These are phyloP conservation scores for Marmota flaviventris DNA, from an alignment of 2,113 vertebrate genomes.

Conservation along the genomic window DNA sequence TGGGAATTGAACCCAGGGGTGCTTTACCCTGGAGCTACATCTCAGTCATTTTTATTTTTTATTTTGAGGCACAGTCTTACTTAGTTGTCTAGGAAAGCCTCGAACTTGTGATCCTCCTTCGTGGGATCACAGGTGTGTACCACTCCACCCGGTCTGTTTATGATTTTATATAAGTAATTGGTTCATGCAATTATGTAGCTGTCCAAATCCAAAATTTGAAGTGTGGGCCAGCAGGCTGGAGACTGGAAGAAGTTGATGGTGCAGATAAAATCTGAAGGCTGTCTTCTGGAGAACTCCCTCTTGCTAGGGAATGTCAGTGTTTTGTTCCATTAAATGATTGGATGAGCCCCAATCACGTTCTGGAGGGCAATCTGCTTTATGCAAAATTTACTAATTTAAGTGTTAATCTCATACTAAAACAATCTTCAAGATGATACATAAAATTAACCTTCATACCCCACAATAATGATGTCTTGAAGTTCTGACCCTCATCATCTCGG, in stretches of 20 bases:
- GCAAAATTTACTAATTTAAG: background rate
- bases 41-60: no score
- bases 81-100: no score
- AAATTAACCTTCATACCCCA: background rate
- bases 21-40: no score
- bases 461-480: background rate
- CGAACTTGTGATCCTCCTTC: no score
- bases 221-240: background rate
- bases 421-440: background rate
- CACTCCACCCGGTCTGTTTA: background rate
- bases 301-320: background rate
- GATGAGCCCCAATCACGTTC: background rate
- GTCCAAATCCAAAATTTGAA: background rate
- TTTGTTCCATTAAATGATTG: background rate
- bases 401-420: background rate
- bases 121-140: no score
- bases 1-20: no score
- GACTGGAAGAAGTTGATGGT: background rate
- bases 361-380: background rate
- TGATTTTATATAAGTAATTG: background rate
- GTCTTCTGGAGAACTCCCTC: background rate
- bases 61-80: no score
- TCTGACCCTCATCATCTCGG: background rate
- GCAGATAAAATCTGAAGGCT: background rate
- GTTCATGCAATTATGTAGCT: background rate